phyloP scores from a whole-genome alignment of 2,113 vertebrate species.

The Geococcyx californianus region DNA sequence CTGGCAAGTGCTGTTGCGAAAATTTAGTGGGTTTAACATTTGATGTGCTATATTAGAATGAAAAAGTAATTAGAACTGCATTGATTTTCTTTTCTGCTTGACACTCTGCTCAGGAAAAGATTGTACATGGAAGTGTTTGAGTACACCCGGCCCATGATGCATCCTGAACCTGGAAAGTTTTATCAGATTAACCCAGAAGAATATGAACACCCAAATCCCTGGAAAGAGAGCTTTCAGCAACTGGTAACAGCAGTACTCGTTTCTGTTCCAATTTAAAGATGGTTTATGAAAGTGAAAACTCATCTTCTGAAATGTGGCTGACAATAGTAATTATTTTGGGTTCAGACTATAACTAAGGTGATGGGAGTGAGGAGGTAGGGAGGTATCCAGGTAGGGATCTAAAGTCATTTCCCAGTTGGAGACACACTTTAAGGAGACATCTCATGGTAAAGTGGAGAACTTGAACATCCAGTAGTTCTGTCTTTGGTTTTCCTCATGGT shows the following conservation, averaged over 20 bases:
- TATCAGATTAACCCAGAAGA: slow-evolving; percentile 99
- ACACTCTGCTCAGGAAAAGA: slow-evolving; percentile 85
- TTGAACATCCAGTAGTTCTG: neutral
- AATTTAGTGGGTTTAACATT: neutral
- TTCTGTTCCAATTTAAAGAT: neutral
- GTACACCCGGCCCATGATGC: slow-evolving; percentile 99
- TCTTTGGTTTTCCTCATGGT: neutral
- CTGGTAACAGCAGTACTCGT: slow-evolving; percentile 83
- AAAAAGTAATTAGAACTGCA: neutral
- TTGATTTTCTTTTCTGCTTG: neutral
- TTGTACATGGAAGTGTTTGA: slow-evolving; percentile 99
- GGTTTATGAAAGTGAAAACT: neutral
- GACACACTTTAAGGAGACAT: neutral
- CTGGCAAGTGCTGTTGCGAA: neutral
- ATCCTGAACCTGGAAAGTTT: slow-evolving; percentile 98
- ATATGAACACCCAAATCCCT: slow-evolving; percentile 97
- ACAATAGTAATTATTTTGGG: neutral
- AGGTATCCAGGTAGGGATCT: neutral
- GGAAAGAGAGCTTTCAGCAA: slow-evolving; percentile 99
- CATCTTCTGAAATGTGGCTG: neutral
- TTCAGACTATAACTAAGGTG: neutral
- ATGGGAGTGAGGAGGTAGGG: neutral
- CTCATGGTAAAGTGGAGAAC: neutral
- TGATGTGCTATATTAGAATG: neutral
- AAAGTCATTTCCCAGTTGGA: neutral